Base-by-base conservation (phyloP, 2,797 vertebrate genomes). In the Apogon hyalosoma region DNA sequence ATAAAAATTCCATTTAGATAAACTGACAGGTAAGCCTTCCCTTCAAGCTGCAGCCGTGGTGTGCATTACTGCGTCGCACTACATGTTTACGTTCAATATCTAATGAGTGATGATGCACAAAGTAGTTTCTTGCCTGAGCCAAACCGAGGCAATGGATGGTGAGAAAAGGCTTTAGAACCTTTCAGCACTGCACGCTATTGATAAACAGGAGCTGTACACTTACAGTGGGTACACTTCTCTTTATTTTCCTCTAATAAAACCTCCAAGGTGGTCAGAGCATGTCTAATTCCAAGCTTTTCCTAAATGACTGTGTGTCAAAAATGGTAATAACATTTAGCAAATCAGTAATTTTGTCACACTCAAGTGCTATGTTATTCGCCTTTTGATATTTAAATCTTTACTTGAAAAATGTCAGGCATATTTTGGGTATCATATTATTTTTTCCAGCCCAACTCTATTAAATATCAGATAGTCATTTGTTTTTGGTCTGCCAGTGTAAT, bases 1-100 rank as follows among this genome's bases (percentile, higher is more conserved):
- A 86, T 88, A 80, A 38, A 74, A 89, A 87, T 84, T 67, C 70
- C 28, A 88, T 91, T 87, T 71, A 73, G 77, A 89, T 83, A 75
- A 80, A 82, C 73, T 77, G 80, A 82, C 73, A 79, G 75, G 79
- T 82, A 51, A 78, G 73, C 21, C 36, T 56, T 58, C 58, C 47
- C 55, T 62, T 46, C 40, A 54, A 48, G 57, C 38, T 36, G 9
- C 50, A 59, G 69, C 79, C 70, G 53, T 66, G 55, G 71, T 28
- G 38, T 55, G 39, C 69, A 63, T 76, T 50, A 57, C 72, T 59
- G 72, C 73, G 42, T 68, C 63, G 62, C 66, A 55, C 54, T 73
- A 63, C 38, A 24, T 53, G 58, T 73, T 69, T 48, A 47, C 36
- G 7, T 46, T 82, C 73, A 47, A 54, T 76, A 77, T 75, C 33